A percentile compares a stretch with the other conserved stretches of the same genome.
These are phyloP conservation scores for Carlito syrichta DNA, from an alignment of 2,113 vertebrate species.

Conservation along the genomic window DNA sequence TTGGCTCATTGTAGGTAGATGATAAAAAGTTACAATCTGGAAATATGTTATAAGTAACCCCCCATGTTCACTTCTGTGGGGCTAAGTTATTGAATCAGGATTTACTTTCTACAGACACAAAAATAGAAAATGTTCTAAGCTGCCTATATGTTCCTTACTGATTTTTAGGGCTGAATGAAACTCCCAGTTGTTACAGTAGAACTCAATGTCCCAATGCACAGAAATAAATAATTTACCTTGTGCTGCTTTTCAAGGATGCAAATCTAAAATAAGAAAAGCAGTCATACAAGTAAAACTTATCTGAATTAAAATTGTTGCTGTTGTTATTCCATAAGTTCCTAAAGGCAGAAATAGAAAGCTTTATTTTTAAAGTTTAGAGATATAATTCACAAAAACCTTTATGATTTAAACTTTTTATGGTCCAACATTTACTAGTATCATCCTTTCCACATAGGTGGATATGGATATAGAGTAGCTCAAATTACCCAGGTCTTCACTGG, in stretches of 20 bases:
- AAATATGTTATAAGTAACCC: conserved; percentile 17
- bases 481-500: neutral
- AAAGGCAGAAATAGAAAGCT: neutral
- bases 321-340: neutral
- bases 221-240: conserved; percentile 33
- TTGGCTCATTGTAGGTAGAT: conserved; percentile 19
- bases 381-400: neutral
- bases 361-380: neutral
- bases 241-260: conserved; percentile 12
- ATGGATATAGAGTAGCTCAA: neutral
- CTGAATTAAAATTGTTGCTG: neutral
- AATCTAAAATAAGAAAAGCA: neutral
- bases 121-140: conserved; percentile 33
- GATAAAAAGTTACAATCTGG: neutral
- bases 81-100: conserved; percentile 33
- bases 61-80: neutral
- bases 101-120: neutral
- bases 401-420: neutral
- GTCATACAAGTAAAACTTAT: neutral
- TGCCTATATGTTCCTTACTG: neutral
- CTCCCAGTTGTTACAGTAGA: neutral
- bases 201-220: neutral
- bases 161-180: neutral
- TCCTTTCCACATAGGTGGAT: neutral
- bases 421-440: neutral